These are phyloP conservation scores for Myrmecobius fasciatus DNA, from an alignment of 2,113 vertebrate genomes.

Conservation along the genomic window DNA sequence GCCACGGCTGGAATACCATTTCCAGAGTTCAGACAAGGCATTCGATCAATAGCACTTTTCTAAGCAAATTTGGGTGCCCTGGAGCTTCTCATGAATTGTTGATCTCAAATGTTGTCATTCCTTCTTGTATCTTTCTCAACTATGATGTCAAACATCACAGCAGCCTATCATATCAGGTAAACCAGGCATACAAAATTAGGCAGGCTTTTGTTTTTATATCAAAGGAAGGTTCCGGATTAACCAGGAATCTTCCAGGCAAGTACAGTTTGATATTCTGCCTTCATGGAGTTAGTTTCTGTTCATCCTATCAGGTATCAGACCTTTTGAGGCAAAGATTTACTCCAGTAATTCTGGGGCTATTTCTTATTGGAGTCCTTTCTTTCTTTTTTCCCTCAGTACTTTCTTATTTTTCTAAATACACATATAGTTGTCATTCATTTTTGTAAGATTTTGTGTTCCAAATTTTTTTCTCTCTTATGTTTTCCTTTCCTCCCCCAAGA, in stretches of 20 bases:
- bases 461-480: too few relatives aligned
- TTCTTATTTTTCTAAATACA: too few relatives aligned
- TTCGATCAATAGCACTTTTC: constrained; percentile 56
- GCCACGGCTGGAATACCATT: constrained; percentile 52
- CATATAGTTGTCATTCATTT: too few relatives aligned
- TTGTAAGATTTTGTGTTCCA: too few relatives aligned
- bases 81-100: constrained; percentile 48
- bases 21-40: constrained; percentile 64
- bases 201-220: constrained; percentile 46
- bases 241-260: constrained; percentile 16
- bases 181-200: constrained; percentile 40
- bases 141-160: neutral
- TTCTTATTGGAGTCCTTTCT: too few relatives aligned
- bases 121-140: constrained; percentile 21
- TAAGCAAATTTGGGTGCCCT: constrained; percentile 54
- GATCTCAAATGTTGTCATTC: constrained; percentile 36
- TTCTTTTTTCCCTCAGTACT: too few relatives aligned
- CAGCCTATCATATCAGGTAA: constrained; percentile 10
- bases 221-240: constrained; percentile 31
- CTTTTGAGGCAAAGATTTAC: neutral
- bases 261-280: constrained; percentile 35
- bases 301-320: neutral
- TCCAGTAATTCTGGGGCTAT: too few relatives aligned
- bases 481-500: too few relatives aligned
- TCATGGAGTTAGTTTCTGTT: constrained; percentile 30